Percentiles rank a stretch among this genome's conserved stretches.
phyloP scores from a whole-genome alignment of 2,797 vertebrate species.

The Semotilus atromaculatus region DNA sequence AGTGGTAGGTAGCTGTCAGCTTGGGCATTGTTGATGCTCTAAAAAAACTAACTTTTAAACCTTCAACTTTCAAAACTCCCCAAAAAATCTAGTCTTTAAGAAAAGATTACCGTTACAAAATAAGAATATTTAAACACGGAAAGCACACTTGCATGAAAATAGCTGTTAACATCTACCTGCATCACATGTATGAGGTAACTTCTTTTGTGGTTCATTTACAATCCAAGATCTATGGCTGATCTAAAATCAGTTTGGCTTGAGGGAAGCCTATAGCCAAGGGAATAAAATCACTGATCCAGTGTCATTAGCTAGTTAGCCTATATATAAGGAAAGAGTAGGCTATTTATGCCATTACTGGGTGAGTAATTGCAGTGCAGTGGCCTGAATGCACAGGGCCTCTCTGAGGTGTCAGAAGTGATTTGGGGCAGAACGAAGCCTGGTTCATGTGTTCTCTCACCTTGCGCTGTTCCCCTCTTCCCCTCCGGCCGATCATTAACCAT shows the following conservation, averaged over 20 bases:
- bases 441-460: slow-evolving; percentile 84
- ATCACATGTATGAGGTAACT: background rate
- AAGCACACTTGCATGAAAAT: slow-evolving; percentile 9
- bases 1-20: slow-evolving; percentile 42
- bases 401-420: slow-evolving; percentile 68
- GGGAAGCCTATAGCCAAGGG: slow-evolving; percentile 27
- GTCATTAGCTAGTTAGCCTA: slow-evolving; percentile 42
- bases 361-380: slow-evolving; percentile 78
- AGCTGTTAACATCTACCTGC: background rate
- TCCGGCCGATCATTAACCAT: slow-evolving; percentile 79
- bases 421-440: slow-evolving; percentile 68
- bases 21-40: background rate
- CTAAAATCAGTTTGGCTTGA: slow-evolving; percentile 43
- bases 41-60: background rate
- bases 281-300: slow-evolving; percentile 33
- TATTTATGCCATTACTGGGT: slow-evolving; percentile 78
- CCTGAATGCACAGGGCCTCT: slow-evolving; percentile 79
- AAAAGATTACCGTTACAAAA: background rate
- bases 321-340: slow-evolving; percentile 74
- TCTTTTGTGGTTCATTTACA: background rate
- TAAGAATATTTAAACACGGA: background rate
- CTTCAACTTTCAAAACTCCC: background rate
- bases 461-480: slow-evolving; percentile 71
- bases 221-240: slow-evolving; percentile 38
- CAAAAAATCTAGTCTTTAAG: background rate